These are phyloP conservation scores for Oceanites oceanicus DNA, from an alignment of 2,113 vertebrate species.

Conservation along the genomic window DNA sequence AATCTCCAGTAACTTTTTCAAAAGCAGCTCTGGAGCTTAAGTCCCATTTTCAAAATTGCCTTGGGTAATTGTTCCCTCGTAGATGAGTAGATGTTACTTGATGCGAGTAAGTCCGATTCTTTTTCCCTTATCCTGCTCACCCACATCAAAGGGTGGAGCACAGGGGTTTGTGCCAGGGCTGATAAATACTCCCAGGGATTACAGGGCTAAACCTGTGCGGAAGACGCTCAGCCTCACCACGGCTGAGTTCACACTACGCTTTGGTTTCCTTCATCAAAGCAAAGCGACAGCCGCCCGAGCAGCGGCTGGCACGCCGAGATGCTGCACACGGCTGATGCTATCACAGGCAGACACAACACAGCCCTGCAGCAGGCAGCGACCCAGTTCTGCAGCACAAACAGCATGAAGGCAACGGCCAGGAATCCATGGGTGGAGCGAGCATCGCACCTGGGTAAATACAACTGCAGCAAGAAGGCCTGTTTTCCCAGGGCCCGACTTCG, in stretches of 20 bases:
- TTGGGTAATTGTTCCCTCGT: background rate
- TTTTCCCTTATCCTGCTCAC: background rate
- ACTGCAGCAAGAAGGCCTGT: background rate
- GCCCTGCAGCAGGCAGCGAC: background rate
- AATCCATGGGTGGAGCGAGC: background rate
- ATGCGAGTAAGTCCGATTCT: background rate
- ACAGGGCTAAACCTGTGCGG: background rate
- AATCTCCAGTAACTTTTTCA: background rate
- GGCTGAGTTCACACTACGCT: fast-evolving
- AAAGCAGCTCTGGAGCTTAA: background rate
- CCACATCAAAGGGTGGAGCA: background rate
- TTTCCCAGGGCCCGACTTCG: background rate
- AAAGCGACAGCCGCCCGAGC: background rate
- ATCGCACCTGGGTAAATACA: conserved; percentile 17
- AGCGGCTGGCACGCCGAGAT: background rate
- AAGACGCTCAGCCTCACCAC: fast-evolving
- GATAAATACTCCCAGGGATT: background rate
- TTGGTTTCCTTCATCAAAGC: background rate
- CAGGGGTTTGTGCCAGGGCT: background rate
- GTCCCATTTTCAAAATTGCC: background rate
- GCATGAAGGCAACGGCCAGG: background rate
- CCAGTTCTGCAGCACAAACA: background rate
- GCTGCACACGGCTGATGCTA: background rate
- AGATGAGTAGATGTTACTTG: background rate
- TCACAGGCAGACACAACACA: background rate